Conservation (phyloP, 2,797 vertebrate species). For the Vipera latastei region DNA sequence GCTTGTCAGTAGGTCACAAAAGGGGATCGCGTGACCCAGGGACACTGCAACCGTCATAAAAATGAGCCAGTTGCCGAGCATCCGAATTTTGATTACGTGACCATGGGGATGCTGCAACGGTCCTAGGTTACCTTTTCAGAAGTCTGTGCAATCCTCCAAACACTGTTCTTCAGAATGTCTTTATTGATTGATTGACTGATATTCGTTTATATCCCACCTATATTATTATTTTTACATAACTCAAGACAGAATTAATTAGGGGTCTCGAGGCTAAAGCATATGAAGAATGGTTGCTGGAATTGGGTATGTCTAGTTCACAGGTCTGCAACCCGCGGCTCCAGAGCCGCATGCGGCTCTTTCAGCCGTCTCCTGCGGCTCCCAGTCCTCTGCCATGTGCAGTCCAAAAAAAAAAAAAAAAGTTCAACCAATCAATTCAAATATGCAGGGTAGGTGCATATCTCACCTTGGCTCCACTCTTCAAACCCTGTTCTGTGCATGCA, state of each 20-base stretch:
- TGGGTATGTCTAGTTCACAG: too few relatives aligned
- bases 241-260: not conserved
- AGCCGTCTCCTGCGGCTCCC: too few relatives aligned
- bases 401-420: too few relatives aligned
- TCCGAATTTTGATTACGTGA: not conserved
- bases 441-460: too few relatives aligned
- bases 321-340: too few relatives aligned
- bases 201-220: too few relatives aligned
- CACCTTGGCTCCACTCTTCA: too few relatives aligned
- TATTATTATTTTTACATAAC: not conserved
- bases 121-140: not conserved
- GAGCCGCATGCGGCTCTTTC: too few relatives aligned
- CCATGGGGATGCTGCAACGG: not conserved
- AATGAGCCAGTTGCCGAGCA: not conserved
- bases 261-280: not conserved
- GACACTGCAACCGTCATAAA: not conserved
- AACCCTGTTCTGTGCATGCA: too few relatives aligned
- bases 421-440: too few relatives aligned
- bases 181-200: not conserved
- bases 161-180: not conserved
- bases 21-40: accelerated
- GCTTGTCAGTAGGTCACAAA: not conserved
- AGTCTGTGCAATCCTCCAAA: not conserved
- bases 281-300: not conserved
- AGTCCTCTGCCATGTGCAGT: too few relatives aligned